Base-by-base conservation (phyloP, 2,113 vertebrate genomes). In the Melanocharis versteri region DNA sequence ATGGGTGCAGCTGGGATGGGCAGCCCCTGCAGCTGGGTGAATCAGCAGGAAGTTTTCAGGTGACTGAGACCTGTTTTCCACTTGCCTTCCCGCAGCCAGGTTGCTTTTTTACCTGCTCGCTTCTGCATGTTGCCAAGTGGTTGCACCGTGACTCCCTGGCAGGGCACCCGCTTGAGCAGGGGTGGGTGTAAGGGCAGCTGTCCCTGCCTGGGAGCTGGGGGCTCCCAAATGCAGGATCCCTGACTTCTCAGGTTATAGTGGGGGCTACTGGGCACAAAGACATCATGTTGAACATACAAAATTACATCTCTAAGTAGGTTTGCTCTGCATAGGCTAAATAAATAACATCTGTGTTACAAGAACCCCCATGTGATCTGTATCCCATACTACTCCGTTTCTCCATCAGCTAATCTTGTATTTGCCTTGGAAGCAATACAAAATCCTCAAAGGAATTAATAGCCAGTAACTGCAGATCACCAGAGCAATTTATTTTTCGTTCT, bases 401-500 rank as follows among this genome's bases (percentile, higher is more conserved):
- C 84, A 72, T 53, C 85, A 87, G 66, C 77, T 95, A 68, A 75
- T 87, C 89, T 79, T 69, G 33, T 62, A 95, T 96, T 96, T 96
- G 81, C 84, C 54, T 94, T 95, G 91, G 89, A 95, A 95, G 82
- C 65, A 69, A 91, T 65, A 82, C 91, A 79, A 89, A 80, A 87
- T 87, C 57, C 93, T 95, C 89, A 48, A 69, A 91, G 81, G 94
- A 94, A 95, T 94, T 89, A 93, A 87, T 40, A 91, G 82, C 75
- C 78, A 62, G 75, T 78, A 95, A 93, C 82, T 93, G 70, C 69
- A 82, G 76, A 83, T 95, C 77, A 91, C 84, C 73, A 69, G 26
- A 94, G 80, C 48, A 39, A 80, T 94, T 96, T 90, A 72, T 82
- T 95, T 96, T 87, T 96, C 62, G 58, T 94, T 95, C 85, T 84